These are phyloP conservation scores for Zaprionus nigranus DNA, from an alignment of 1,140 invertebrate genomes.

Conservation along the genomic window DNA sequence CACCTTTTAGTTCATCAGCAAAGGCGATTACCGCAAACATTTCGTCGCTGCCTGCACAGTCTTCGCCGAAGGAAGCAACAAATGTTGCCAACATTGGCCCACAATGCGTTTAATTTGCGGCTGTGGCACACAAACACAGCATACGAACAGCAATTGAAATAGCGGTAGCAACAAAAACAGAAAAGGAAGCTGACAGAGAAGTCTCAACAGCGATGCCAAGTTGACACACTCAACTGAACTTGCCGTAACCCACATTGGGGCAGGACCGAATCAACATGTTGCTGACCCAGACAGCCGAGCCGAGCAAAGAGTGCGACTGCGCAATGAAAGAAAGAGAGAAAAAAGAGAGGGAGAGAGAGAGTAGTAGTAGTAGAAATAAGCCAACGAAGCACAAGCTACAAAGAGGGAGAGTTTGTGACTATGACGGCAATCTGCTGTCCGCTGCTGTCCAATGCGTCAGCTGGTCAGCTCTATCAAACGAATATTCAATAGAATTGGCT, in stretches of 20 bases:
- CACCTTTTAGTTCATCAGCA: constrained; percentile 13
- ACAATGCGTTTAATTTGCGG: constrained; percentile 80
- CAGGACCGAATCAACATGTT: constrained; percentile 66
- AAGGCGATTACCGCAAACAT: constrained; percentile 59
- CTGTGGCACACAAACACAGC: constrained; percentile 31
- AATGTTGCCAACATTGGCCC: constrained; percentile 70
- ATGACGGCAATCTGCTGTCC: constrained; percentile 21
- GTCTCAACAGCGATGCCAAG: neutral
- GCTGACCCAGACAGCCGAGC: constrained; percentile 65
- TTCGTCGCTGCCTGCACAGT: constrained; percentile 53
- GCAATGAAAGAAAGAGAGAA: constrained; percentile 24
- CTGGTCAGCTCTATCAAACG: constrained; percentile 42
- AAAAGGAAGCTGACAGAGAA: neutral
- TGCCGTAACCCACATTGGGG: constrained; percentile 65
- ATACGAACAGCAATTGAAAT: neutral
- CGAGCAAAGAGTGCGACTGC: constrained; percentile 49
- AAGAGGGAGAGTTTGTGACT: neutral
- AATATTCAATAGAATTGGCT: constrained; percentile 44
- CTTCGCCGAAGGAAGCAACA: constrained; percentile 54
- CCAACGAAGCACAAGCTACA: too few species aligned
- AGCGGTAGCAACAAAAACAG: neutral
- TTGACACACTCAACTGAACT: constrained; percentile 61
- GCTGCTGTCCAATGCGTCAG: neutral
- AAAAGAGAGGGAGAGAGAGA: constrained; percentile 7
- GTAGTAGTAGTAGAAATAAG: neutral